Evolutionary conservation across 2,888 invertebrate genomes (phyloP).

Genomic region (Asteroscopus sphinx): DNA sequence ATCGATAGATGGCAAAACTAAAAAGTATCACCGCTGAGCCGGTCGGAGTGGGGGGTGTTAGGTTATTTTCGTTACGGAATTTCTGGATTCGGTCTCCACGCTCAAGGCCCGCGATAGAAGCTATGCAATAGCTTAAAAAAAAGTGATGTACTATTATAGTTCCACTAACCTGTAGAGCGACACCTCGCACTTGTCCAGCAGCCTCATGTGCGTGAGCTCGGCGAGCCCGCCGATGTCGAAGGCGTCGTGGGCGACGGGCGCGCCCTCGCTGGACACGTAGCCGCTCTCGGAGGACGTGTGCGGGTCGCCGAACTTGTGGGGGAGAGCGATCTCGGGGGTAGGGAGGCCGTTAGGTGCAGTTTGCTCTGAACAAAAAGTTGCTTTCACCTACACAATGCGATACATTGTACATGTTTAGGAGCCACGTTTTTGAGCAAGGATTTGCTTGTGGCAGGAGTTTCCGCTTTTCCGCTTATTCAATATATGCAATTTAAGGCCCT

Average conservation of each 20-base stretch:
- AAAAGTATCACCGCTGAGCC: no score
- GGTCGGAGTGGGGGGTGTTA: no score
- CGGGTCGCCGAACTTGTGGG: slow-evolving; percentile 67
- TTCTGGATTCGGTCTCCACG: no score
- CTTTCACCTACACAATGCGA: not conserved
- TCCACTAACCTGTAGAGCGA: slow-evolving; percentile 83
- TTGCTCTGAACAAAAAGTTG: slow-evolving; percentile 1
- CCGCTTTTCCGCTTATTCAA: no score
- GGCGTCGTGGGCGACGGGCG: slow-evolving; percentile 73
- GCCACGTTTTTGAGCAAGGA: no score
- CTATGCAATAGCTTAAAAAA: no score
- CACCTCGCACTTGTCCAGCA: slow-evolving; percentile 80
- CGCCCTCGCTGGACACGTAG: slow-evolving; percentile 58
- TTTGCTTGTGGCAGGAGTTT: no score
- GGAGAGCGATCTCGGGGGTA: slow-evolving; percentile 69
- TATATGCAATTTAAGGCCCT: no score
- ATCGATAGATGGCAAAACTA: no score
- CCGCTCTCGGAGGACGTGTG: slow-evolving; percentile 70
- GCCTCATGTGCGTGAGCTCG: slow-evolving; percentile 83
- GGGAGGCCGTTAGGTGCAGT: slow-evolving; percentile 40
- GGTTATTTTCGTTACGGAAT: no score
- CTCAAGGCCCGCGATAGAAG: no score
- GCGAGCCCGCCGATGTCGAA: slow-evolving; percentile 88
- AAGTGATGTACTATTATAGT: no score
- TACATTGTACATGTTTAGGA: not conserved